These are phyloP conservation scores for Plutomurus gul DNA, from an alignment of 1,140 invertebrate species.

Conservation along the genomic window DNA sequence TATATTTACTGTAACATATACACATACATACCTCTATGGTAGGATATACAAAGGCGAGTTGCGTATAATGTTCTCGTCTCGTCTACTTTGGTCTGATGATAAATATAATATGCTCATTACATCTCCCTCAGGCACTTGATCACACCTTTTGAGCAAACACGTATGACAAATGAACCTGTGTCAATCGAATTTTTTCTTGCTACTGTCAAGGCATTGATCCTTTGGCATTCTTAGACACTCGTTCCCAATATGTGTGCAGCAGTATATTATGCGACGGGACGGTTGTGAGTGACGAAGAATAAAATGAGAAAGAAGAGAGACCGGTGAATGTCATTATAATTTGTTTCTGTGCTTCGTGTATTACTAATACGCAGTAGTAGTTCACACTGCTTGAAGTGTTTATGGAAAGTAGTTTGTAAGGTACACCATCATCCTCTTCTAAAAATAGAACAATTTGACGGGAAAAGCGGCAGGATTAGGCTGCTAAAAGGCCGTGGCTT, in stretches of 20 bases:
- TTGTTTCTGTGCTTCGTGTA: neutral
- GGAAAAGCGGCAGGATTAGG: too few species aligned
- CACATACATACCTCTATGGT: neutral
- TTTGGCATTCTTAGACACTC: neutral
- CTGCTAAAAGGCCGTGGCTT: too few species aligned
- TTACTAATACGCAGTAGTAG: too few species aligned
- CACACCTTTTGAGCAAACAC: conserved; percentile 47
- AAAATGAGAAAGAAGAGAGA: neutral
- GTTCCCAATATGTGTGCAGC: neutral
- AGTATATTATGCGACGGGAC: too few species aligned
- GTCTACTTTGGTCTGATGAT: conserved; percentile 16
- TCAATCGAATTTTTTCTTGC: conserved; percentile 21
- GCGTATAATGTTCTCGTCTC: neutral
- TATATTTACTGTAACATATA: neutral
- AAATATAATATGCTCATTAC: conserved; percentile 47
- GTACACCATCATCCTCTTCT: too few species aligned
- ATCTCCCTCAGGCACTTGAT: conserved; percentile 35
- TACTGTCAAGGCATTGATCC: neutral
- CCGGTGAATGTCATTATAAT: neutral
- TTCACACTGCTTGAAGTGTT: too few species aligned
- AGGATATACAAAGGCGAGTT: neutral
- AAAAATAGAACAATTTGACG: too few species aligned
- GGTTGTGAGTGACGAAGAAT: conserved; percentile 8
- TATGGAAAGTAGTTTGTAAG: too few species aligned
- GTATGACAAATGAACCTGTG: conserved; percentile 46